A percentile compares a stretch with the other conserved stretches of the same genome.
Conservation (phyloP, 2,797 vertebrate species). For the Craterocephalus amniculus region DNA sequence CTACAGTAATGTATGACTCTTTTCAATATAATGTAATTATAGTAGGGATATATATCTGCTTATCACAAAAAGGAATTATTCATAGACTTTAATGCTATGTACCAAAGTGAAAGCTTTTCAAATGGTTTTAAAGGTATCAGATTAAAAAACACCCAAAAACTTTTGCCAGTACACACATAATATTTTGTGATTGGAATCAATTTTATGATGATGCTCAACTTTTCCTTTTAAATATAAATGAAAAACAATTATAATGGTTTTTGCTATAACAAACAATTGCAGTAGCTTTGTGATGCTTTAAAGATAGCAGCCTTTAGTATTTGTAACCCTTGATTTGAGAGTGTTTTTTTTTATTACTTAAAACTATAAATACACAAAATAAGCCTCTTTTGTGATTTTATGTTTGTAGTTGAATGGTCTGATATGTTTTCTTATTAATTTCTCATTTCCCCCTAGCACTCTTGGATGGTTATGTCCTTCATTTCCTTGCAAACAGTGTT, state of each 20-base stretch:
- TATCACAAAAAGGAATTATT: no score
- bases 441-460: constrained; percentile 8
- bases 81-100: no score
- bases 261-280: background rate
- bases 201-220: background rate
- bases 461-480: constrained; percentile 15
- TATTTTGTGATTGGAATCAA: no score
- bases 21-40: no score
- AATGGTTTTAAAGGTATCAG: no score
- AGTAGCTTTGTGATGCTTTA: no score
- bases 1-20: no score
- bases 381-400: constrained; percentile 1
- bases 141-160: no score
- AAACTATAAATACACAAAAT: constrained; percentile 15
- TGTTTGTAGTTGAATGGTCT: background rate
- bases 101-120: no score
- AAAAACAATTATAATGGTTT: background rate
- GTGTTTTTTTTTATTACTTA: background rate
- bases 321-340: background rate
- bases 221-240: background rate
- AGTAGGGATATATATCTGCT: no score
- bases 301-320: no score
- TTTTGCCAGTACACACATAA: no score
- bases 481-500: constrained; percentile 9
- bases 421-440: constrained; percentile 18